These are phyloP conservation scores for Diachrysia chrysitis DNA, from an alignment of 2,888 invertebrate genomes.

Conservation along the genomic window DNA sequence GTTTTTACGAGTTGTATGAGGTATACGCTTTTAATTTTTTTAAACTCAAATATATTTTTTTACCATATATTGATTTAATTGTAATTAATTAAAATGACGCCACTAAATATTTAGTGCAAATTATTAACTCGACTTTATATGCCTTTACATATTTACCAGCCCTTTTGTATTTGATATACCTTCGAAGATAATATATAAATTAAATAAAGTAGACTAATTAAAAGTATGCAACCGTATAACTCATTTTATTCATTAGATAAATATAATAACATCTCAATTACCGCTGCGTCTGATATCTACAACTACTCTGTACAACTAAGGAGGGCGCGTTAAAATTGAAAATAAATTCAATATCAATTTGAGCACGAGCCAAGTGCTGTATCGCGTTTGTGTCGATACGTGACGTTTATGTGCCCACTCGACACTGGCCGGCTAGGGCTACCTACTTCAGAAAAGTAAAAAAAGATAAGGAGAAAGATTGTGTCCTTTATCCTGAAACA, in stretches of 20 bases:
- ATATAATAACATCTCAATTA: not conserved
- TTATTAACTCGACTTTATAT: too few relatives aligned
- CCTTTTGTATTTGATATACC: too few relatives aligned
- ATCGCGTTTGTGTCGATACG: slow-evolving; percentile 82
- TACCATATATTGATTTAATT: too few relatives aligned
- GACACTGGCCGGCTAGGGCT: slow-evolving; percentile 65
- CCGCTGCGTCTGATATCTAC: slow-evolving; percentile 52
- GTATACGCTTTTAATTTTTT: too few relatives aligned
- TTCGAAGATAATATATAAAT: not conserved
- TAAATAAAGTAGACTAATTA: not conserved
- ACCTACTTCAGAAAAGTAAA: slow-evolving; percentile 18
- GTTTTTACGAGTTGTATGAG: too few relatives aligned
- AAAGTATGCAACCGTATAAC: not conserved
- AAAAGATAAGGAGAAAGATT: not conserved
- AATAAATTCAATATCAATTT: slow-evolving; percentile 90
- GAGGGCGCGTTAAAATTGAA: slow-evolving; percentile 89
- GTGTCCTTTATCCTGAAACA: not conserved
- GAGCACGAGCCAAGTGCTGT: slow-evolving; percentile 87
- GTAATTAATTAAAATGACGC: not conserved
- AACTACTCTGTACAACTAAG: slow-evolving; percentile 76
- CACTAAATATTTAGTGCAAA: not conserved
- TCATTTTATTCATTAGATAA: not conserved
- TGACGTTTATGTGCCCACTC: slow-evolving; percentile 83
- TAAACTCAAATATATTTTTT: too few relatives aligned
- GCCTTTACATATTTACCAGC: too few relatives aligned